Evolutionary conservation across 2,797 vertebrate genomes (phyloP).

Genomic region (Enteromius unitaeniatus): DNA sequence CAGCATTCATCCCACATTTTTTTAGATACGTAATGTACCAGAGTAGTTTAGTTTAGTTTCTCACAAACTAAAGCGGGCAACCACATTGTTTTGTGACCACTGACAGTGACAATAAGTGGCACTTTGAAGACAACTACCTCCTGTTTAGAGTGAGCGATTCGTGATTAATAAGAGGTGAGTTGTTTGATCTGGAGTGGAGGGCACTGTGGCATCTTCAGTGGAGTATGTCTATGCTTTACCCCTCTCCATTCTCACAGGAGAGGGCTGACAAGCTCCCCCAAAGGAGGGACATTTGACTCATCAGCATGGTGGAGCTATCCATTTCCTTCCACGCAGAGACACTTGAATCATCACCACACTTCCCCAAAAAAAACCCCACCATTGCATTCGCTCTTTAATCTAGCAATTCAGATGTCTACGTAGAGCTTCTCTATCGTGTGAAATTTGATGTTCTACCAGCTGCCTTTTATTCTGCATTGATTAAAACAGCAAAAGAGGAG

Average conservation of each 20-base stretch:
- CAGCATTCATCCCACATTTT: slow-evolving; percentile 53
- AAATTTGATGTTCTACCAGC: slow-evolving; percentile 42
- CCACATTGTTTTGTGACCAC: slow-evolving; percentile 61
- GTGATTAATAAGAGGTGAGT: slow-evolving; percentile 66
- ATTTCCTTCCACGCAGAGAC: slow-evolving; percentile 53
- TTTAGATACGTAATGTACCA: slow-evolving; percentile 42
- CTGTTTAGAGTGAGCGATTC: slow-evolving; percentile 62
- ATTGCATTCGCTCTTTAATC: slow-evolving; percentile 30
- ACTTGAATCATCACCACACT: slow-evolving; percentile 51
- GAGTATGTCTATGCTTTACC: slow-evolving; percentile 53
- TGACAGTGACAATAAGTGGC: slow-evolving; percentile 63
- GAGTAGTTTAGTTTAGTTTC: slow-evolving; percentile 54
- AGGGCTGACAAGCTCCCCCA: slow-evolving; percentile 64
- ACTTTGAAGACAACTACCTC: slow-evolving; percentile 62
- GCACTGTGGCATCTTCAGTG: slow-evolving; percentile 59
- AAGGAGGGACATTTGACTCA: slow-evolving; percentile 61
- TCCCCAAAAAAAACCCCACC: neutral
- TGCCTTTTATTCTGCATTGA: slow-evolving; percentile 55
- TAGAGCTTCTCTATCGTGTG: slow-evolving; percentile 31
- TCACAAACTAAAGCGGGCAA: slow-evolving; percentile 52
- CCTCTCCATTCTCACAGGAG: slow-evolving; percentile 58
- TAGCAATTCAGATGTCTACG: slow-evolving; percentile 39
- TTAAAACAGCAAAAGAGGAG: slow-evolving; percentile 61
- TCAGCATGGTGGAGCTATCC: slow-evolving; percentile 59
- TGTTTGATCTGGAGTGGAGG: slow-evolving; percentile 67